Base-by-base conservation (phyloP, 2,113 vertebrate genomes). In the Oostethus manadensis region DNA sequence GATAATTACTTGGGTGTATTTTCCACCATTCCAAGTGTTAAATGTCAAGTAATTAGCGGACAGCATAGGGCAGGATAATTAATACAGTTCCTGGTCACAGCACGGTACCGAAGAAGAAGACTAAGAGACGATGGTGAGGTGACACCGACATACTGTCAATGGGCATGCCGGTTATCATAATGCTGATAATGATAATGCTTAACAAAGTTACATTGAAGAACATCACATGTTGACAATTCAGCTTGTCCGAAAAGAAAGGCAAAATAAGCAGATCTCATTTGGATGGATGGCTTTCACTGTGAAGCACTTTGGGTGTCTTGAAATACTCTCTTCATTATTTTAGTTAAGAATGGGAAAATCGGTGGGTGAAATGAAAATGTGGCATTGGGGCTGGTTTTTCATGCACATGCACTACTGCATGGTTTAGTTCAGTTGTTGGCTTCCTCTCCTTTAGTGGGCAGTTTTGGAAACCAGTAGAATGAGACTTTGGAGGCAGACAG, bases 11-110 rank as follows among this genome's bases (percentile, higher is more conserved):
- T 86, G 78, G 56, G 46, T 77, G 10, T 72, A 83, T 82, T 82
- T 79, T 46, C 62, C 72, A 71, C 66, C 76, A 75, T 83, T 86
- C 84, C 76, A 77, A 49, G 68, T 73, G 71, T 78, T 88, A 88
- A 88, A 89, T 70, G 69, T 81, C 83, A 86, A 76, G 88, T 90
- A 89, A 89, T 91, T 89, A 88, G 80, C 82, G 69, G 74, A 85
- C 81, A 82, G 71, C 80, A 81, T 76, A 85, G 82, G 76, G 84
- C 71, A 74, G 75, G 79, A 88, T 89, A 88, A 91, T 89, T 83
- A 88, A 90, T 88, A 78, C 70, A 78, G 74, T 76, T 55, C 77
- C 51, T 74, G 77, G 78, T 76, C 82, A 57, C 68, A 69, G 73
- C 71, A 63, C 69, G 83, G 44, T 60, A 54, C 63, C 60, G 35